Evolutionary conservation across 2,888 invertebrate species (phyloP), one percentile per base, ranked within the genome.

Genomic region (Acanthosepion pharaonis): DNA sequence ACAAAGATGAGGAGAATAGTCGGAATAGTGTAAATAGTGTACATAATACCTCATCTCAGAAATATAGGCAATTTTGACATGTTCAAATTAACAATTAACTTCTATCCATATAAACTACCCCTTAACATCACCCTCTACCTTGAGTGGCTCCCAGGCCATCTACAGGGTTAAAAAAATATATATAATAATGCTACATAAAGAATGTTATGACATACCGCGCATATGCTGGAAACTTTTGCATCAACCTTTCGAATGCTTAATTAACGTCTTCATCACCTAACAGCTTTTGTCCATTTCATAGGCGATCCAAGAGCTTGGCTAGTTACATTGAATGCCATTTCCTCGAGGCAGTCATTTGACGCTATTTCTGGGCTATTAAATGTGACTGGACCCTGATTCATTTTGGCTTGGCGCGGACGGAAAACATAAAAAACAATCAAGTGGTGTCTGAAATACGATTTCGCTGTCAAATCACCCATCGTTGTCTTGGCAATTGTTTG

Each of bases 301-400:
- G 11, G 78, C 2, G n/a, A n/a, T 78, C 15, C 15, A 78, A 78
- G 15, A 78, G 78, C n/a, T 1, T 33, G 78, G 33, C n/a, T 33
- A 78, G 15, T n/a, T 15, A 3, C 33, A 78, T 78, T 4, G 33
- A 78, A 11, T 18, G 78, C 5, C 78, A 78, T 78, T 33, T 78
- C 78, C n/a, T 78, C 78, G 18, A 33, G 11, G 78, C 11, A 78
- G 78, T 78, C 78, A 78, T 78, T 78, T 78, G 78, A 78, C n/a
- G n/a, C 78, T 78, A 78, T 78, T 78, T 78, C 78, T 15, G n/a
- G n/a, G n/a, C 78, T 78, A n/a, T 78, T 78, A 78, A 78, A 78
- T 78, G 78, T 78, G 78, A 78, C 78, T 78, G 78, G 78, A 2
- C 78, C 33, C n/a, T 78, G 78, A 78, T 78, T 78, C n/a, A 78